Evolutionary conservation across 2,113 vertebrate species (phyloP), one percentile per base, ranked within the genome.

Genomic region (Aegithalos caudatus): DNA sequence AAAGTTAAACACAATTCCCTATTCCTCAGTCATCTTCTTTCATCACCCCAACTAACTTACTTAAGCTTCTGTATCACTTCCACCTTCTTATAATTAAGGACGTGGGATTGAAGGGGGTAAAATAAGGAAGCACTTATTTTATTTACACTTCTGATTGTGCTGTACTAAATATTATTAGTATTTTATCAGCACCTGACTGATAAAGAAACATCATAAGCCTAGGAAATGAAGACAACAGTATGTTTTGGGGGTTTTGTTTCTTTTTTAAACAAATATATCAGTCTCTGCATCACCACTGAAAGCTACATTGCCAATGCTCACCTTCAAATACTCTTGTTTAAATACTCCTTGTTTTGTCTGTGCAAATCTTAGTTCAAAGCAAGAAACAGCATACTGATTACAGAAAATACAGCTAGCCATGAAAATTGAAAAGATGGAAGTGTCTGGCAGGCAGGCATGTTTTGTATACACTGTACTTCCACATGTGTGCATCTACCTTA

Each of bases 401-500:
- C 14, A 77, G 50, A 73, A 87, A 91, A 85, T 4, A 64, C 1
- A 90, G 27, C 51, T 42, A 76, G 53, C 64, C 67, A 53, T 6
- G 2, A 57, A 56, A 87, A 80, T 3, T 9, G 8, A n/a, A 72
- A 56, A 66, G 33, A 11, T 24, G 5, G 9, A 80, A 72, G 16
- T 2, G 6, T 51, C 45, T 77, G 53, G 48, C 47, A 81, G 29
- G 47, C 61, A 84, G 48, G 38, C 45, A 24, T 9, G 37, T 79
- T 86, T 24, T n/a, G 11, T 27, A 61, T 4, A 24, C 10, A 9
- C 15, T 70, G 38, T 11, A 44, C 19, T 65, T 61, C 70, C 29
- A 65, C 7, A 1, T 3, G n/a, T 16, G 25, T 35, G 51, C 14
- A 16, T 12, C 38, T 42, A 11, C 0, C 0, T 29, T 25, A 70